Conservation (phyloP, 2,888 invertebrate genomes). For the Mimachlamys varia region DNA sequence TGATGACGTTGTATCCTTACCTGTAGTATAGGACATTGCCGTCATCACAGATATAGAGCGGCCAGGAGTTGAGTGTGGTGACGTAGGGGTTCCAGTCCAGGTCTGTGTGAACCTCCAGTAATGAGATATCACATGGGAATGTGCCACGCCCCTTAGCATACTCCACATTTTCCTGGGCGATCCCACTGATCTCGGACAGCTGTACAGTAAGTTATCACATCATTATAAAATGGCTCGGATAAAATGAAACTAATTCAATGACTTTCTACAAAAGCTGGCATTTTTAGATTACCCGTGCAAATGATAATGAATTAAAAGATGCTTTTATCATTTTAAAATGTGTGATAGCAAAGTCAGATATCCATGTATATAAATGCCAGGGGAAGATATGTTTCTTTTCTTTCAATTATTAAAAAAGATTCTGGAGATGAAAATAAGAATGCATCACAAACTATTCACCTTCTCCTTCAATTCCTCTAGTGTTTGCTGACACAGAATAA, state of each 20-base stretch:
- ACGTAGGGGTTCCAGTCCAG: slow-evolving; percentile 86
- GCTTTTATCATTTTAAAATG: no score
- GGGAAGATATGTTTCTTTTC: no score
- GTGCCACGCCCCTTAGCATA: slow-evolving; percentile 85
- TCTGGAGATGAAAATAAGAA: neutral
- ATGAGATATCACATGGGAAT: slow-evolving; percentile 87
- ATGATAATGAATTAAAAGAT: no score
- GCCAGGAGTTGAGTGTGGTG: slow-evolving; percentile 84
- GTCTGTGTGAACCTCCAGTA: slow-evolving; percentile 85
- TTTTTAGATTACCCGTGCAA: no score
- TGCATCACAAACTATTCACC: slow-evolving; percentile 76
- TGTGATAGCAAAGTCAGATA: no score
- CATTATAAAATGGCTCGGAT: no score
- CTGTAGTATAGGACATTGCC: slow-evolving; percentile 88
- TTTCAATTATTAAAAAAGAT: no score
- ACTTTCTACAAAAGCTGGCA: no score
- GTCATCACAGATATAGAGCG: slow-evolving; percentile 85
- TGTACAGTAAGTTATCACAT: slow-evolving; percentile 68
- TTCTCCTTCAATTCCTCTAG: slow-evolving; percentile 80
- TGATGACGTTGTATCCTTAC: slow-evolving; percentile 80
- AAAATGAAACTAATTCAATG: no score
- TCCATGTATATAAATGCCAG: no score
- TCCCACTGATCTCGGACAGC: slow-evolving; percentile 84
- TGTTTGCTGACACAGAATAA: slow-evolving; percentile 78
- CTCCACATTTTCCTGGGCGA: slow-evolving; percentile 86